Evolutionary conservation across 2,888 invertebrate species (phyloP), one percentile per base, ranked within the genome.

Genomic region (Caenorhabditis doughertyi): DNA sequence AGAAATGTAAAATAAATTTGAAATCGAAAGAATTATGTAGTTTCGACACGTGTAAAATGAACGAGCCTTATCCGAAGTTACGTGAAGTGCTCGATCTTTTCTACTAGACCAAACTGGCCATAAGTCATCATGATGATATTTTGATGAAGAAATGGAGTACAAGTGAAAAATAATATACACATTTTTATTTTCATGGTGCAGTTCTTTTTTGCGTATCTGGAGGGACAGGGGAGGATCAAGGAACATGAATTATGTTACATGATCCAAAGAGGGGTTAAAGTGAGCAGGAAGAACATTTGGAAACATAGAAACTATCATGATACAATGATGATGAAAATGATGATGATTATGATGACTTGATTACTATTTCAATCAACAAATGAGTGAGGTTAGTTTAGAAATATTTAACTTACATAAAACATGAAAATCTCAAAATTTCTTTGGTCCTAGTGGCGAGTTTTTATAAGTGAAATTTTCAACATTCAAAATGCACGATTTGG

Each of bases 361-460:
- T 21, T 21, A n/a, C 29, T 11, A 29, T 49, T 35, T n/a, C 39
- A 60, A 42, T 51, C 71, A 60, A 49, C 56, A 56, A 23, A 60
- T 23, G 25, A 60, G 27, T 60, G 25, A 60, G 42, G 25, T 44
- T 56, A 47, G 4, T 47, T 8, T 13, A 42, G 44, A 25, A 25
- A 60, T 25, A 47, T 18, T 47, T 13, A 60, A 44, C 16, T 60
- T 60, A 60, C 60, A 60, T 42, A 60, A 1, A 23, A 60, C 42
- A 60, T n/a, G 58, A 56, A n/a, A 56, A 18, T 60, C 27, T 44
- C 39, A 25, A n/a, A 55, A 55, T 42, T n/a, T 74, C 73, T 74
- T 74, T 74, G 73, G 73, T 74, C 73, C 73, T 74, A 65, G 65
- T 74, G 73, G 73, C 64, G 55, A 62, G 39, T 39, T 51, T 53